Evolutionary conservation across 2,797 vertebrate species (phyloP), one percentile per base, ranked within the genome.

Genomic region (Anguilla obscura): DNA sequence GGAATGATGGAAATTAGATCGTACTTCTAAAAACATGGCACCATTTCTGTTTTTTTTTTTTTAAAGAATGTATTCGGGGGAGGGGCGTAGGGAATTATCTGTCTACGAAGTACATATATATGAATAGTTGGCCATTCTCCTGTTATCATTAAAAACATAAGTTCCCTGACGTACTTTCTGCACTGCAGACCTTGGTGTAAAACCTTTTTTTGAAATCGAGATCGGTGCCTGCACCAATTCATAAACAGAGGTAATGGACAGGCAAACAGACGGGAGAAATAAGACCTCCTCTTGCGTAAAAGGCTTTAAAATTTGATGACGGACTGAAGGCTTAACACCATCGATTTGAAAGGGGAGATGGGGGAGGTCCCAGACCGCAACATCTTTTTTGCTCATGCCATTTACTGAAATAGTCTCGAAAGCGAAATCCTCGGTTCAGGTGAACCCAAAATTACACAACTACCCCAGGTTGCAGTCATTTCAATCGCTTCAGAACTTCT

Each of bases 301-400:
- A 71, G 24, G 21, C 60, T 85, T 87, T 74, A 85, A 87, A 87
- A 87, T 84, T 87, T 52, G 80, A 84, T 87, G 60, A 24, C 60
- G 80, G 82, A 71, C 82, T 36, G 27, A 63, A 87, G 82, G 87
- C 87, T 71, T 83, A 27, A 69, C 80, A 74, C 45, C 87, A 74
- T 63, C 82, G 84, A 82, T 21, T 54, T 63, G 9, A 87, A 48
- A 16, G 27, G 7, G 18, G 24, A 58, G 76, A 71, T 69, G 80
- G 58, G 18, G 45, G 18, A 50, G 14, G 1, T 18, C 80, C 63
- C 24, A 8, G 52, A n/a, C 56, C 45, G 48, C 24, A 50, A 84
- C 60, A 54, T 87, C 82, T 69, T 80, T 27, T 87, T 60, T 60
- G 48, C 82, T 48, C 14, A 24, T 66, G 60, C 60, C 60, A 71